Conservation (phyloP, 2,113 vertebrate species). For the Urocolius indicus region DNA sequence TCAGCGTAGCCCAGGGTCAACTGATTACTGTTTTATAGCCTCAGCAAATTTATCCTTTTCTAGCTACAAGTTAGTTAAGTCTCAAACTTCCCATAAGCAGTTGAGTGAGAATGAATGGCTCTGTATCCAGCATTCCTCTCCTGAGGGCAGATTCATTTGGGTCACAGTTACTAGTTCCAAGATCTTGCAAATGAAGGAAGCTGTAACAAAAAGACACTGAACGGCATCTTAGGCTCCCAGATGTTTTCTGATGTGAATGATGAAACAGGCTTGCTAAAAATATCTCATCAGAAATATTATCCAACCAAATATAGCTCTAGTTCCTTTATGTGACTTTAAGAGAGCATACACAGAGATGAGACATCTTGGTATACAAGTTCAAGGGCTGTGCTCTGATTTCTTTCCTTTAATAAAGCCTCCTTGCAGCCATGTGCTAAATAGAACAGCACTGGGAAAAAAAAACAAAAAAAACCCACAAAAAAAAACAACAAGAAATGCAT, state of each 20-base stretch:
- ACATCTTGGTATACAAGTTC: conserved; percentile 31
- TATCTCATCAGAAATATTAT: conserved; percentile 52
- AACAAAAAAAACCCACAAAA: not conserved
- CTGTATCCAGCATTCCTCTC: not conserved
- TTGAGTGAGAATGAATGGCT: conserved; percentile 11
- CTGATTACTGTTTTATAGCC: not conserved
- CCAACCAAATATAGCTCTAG: not conserved
- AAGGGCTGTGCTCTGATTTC: conserved; percentile 13
- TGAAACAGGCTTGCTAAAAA: conserved; percentile 63
- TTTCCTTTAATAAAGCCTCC: conserved; percentile 45
- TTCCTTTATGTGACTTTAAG: conserved; percentile 26
- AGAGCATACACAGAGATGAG: conserved; percentile 12
- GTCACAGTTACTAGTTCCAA: conserved; percentile 52
- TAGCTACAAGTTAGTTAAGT: conserved; percentile 41
- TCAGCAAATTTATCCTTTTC: conserved; percentile 30
- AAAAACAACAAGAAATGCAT: not conserved
- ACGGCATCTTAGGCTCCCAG: not conserved
- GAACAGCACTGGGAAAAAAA: not conserved
- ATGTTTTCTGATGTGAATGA: conserved; percentile 1
- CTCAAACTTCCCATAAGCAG: not conserved
- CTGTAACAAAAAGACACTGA: conserved; percentile 35
- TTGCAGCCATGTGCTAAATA: conserved; percentile 51
- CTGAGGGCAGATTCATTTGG: not conserved
- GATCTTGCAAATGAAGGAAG: conserved; percentile 23
- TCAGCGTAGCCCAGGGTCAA: not conserved